phyloP scores from a whole-genome alignment of 2,113 vertebrate species.

The Ariopsis seemanni region DNA sequence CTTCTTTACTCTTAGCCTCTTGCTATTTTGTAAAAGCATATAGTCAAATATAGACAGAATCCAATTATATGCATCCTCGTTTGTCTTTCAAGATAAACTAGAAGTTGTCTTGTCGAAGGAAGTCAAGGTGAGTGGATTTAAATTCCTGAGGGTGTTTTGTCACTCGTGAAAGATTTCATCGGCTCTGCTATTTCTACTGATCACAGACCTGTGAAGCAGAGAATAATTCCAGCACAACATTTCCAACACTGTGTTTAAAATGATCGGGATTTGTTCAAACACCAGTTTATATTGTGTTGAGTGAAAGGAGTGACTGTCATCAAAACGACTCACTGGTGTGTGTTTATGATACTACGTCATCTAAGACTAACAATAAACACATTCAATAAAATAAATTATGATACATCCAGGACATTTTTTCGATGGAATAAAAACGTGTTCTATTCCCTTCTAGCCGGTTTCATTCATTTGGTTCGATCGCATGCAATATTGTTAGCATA shows the following conservation, averaged over 20 bases:
- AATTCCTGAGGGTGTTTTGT: background rate
- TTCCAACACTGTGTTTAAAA: background rate
- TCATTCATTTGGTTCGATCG: too few relatives aligned
- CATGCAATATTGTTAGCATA: too few relatives aligned
- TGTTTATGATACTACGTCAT: background rate
- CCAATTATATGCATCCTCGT: background rate
- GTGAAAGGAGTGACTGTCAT: background rate
- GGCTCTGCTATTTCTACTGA: background rate
- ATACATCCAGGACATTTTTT: too few relatives aligned
- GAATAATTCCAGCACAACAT: background rate
- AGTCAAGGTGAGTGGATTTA: constrained; percentile 3
- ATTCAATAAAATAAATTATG: too few relatives aligned
- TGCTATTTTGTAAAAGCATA: background rate
- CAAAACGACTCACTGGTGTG: background rate
- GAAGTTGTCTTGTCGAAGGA: background rate
- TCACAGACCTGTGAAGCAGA: background rate
- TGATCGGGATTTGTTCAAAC: background rate
- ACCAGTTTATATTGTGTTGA: background rate
- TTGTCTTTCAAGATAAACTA: background rate
- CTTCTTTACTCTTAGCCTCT: background rate
- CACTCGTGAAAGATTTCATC: background rate
- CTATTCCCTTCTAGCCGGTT: too few relatives aligned
- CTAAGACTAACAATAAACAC: background rate
- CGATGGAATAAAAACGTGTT: too few relatives aligned
- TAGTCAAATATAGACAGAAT: background rate